These are phyloP conservation scores for Cremastobaeus sp. DNA, from an alignment of 2,888 invertebrate species.

Conservation along the genomic window DNA sequence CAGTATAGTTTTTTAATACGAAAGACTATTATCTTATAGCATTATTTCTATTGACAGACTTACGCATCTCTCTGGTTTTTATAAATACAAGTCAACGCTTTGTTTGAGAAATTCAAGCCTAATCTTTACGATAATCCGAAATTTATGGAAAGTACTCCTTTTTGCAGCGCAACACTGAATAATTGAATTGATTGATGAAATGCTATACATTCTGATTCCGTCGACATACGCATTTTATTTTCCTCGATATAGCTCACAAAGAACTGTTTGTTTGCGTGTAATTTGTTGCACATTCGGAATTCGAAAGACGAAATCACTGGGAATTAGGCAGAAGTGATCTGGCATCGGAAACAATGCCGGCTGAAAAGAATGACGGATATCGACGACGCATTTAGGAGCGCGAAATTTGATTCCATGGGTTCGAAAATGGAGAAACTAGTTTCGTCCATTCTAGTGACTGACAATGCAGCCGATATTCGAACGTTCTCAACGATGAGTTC, in stretches of 20 bases:
- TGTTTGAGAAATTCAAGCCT: slow-evolving; percentile 8
- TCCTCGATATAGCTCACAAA: not conserved
- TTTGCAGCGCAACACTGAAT: no score
- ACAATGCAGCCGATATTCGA: slow-evolving; percentile 73
- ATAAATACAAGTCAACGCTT: no score
- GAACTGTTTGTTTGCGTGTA: slow-evolving; percentile 3
- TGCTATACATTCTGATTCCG: no score
- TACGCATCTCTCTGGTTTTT: no score
- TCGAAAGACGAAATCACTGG: no score
- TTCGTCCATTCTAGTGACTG: slow-evolving; percentile 67
- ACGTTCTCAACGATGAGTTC: slow-evolving; percentile 71
- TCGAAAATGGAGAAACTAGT: slow-evolving; percentile 69
- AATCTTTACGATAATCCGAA: slow-evolving; percentile 13
- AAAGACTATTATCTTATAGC: no score
- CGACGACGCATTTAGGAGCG: slow-evolving; percentile 12
- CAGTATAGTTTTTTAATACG: no score
- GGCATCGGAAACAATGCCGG: slow-evolving; percentile 34
- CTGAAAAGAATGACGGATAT: slow-evolving; percentile 16
- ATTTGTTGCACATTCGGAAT: no score
- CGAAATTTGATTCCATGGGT: slow-evolving; percentile 60
- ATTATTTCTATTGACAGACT: no score
- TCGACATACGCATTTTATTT: slow-evolving; percentile 7
- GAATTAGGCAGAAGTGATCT: no score
- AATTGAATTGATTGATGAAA: no score
- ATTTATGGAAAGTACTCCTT: no score